Base-by-base conservation (phyloP, 2,888 invertebrate species). In the Ellobium chinense region DNA sequence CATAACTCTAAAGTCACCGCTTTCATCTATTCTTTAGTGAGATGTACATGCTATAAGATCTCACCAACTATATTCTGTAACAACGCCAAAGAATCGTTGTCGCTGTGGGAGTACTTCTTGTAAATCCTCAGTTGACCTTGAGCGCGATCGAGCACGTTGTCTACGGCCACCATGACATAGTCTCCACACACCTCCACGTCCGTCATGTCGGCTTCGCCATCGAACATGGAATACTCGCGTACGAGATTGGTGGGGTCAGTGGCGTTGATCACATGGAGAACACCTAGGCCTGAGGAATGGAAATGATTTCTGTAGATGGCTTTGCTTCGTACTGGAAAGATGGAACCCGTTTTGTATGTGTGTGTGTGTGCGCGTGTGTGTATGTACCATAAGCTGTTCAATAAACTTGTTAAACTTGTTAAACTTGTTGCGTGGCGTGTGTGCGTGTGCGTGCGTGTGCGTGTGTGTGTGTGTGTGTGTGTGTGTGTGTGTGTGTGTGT, bases 171-270 rank as follows among this genome's bases (percentile, higher is more conserved):
- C 70, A 87, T 86, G 29, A 90, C 84, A 66, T 85, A 73, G 9
- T 78, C 84, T 0, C 87, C 88, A 76, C 90, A 90, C 7, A 85
- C 80, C 69, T 87, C 88, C 9, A 90, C 85, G 70, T 89, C 89
- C 2, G 89, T 90, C 27, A 88, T 70, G 65, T 88, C 88, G 14
- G 81, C 82, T n/a, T 82, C 78, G 0, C 34, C 56, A 0, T 83
- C 66, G 4, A 80, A 65, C 65, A 69, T 63, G 63, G 83, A 76
- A 72, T 76, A 62, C 7, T 88, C 2, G 0, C 84, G 60, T 18
- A 9, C 27, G 62, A 87, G 85, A 29, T 83, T 80, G 29, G 37
- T 77, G 9, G 86, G 83, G 80, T 90, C 74, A 3, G 79, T 70
- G 18, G 87, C 81, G 79, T 88, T 85, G 54, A 89, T 81, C 18